These are phyloP conservation scores for Ennomos erosarius DNA, from an alignment of 2,888 invertebrate genomes.

Conservation along the genomic window DNA sequence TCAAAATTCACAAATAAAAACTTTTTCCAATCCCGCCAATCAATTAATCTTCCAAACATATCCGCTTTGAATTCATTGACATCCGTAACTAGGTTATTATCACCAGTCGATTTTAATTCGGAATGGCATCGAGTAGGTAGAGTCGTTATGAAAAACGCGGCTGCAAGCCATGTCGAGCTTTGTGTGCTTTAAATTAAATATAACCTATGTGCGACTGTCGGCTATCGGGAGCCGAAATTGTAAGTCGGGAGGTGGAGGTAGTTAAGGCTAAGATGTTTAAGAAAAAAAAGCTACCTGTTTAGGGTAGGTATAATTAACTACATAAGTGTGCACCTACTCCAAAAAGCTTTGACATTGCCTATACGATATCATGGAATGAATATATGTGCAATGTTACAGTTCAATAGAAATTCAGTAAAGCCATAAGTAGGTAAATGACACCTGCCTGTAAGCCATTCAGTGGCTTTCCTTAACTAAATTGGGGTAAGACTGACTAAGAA, in stretches of 20 bases:
- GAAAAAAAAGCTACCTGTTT: too few relatives aligned
- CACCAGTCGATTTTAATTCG: conserved; percentile 54
- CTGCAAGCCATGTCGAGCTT: conserved; percentile 76
- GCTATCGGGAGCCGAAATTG: conserved; percentile 61
- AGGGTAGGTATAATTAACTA: too few relatives aligned
- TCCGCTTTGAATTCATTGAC: conserved; percentile 49
- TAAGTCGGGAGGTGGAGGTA: conserved; percentile 7
- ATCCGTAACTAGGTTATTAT: conserved; percentile 58
- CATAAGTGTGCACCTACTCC: too few relatives aligned
- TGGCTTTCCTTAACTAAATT: too few relatives aligned
- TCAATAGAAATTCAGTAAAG: too few relatives aligned
- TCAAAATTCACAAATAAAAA: background rate
- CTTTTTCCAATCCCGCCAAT: background rate
- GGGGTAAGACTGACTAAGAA: too few relatives aligned
- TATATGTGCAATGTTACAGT: too few relatives aligned
- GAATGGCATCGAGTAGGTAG: conserved; percentile 65
- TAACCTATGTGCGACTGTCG: conserved; percentile 62
- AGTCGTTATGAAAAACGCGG: conserved; percentile 69
- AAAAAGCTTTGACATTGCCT: too few relatives aligned
- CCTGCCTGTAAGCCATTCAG: too few relatives aligned
- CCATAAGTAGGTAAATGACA: too few relatives aligned
- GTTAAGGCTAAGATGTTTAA: too few relatives aligned
- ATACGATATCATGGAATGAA: too few relatives aligned
- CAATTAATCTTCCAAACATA: conserved; percentile 24
- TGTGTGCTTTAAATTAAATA: conserved; percentile 82